Evolutionary conservation across 2,113 vertebrate species (phyloP).

Genomic region (Telmatochromis brichardi): DNA sequence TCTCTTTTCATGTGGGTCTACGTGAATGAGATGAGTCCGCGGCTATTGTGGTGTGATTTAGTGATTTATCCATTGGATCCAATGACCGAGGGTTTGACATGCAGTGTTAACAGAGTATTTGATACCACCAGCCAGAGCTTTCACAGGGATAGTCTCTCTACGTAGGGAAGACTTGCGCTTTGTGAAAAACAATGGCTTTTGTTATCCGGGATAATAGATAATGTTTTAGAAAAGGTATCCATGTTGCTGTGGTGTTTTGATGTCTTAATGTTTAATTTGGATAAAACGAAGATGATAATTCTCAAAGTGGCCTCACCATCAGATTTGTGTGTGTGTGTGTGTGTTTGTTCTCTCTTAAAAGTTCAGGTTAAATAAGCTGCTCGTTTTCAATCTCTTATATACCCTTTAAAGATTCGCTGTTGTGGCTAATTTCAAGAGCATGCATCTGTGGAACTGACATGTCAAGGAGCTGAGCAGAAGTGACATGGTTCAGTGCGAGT

Average conservation of each 20-base stretch:
- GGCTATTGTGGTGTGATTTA: conserved; percentile 71
- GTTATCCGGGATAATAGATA: conserved; percentile 56
- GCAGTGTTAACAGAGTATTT: conserved; percentile 65
- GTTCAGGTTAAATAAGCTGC: neutral
- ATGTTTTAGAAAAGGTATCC: conserved; percentile 62
- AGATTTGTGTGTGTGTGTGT: neutral
- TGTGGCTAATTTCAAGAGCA: neutral
- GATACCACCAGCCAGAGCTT: conserved; percentile 63
- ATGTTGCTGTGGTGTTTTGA: conserved; percentile 42
- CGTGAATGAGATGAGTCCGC: conserved; percentile 61
- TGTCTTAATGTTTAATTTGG: conserved; percentile 43
- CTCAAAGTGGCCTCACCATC: neutral
- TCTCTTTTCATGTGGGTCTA: conserved; percentile 71
- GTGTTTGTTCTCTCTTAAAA: neutral
- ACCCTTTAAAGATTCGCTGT: neutral
- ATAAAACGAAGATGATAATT: conserved; percentile 8
- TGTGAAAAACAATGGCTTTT: conserved; percentile 71
- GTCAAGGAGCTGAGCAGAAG: neutral
- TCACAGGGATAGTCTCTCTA: conserved; percentile 59
- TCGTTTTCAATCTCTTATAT: neutral
- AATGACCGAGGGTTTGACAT: conserved; percentile 64
- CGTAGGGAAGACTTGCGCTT: conserved; percentile 53
- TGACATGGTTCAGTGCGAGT: neutral
- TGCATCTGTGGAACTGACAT: neutral
- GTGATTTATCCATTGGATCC: conserved; percentile 65